These are phyloP conservation scores for Diadumene lineata DNA, from an alignment of 92 coral and sea anemone species.

Conservation along the genomic window DNA sequence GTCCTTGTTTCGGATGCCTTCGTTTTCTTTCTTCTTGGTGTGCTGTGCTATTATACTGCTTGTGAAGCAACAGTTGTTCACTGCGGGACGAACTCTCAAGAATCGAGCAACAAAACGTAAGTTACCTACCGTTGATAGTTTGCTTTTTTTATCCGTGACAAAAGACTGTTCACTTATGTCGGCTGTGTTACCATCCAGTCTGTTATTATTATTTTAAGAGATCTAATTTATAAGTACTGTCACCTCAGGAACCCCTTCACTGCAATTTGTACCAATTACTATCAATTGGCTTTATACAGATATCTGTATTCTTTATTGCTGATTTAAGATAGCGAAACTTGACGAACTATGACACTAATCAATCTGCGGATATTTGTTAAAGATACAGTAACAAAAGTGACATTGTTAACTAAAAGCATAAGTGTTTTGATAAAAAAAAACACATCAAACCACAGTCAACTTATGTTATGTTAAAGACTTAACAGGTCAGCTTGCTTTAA, in stretches of 20 bases:
- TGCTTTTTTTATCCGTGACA: background rate
- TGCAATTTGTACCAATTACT: background rate
- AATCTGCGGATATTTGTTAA: background rate
- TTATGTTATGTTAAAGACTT: background rate
- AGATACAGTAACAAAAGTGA: background rate
- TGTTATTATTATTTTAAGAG: too few relatives aligned
- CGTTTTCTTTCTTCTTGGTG: background rate
- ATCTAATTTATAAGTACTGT: background rate
- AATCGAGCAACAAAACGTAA: background rate
- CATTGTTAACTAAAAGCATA: background rate
- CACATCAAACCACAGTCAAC: background rate
- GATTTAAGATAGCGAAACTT: background rate
- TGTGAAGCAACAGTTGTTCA: background rate
- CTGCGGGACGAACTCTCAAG: background rate
- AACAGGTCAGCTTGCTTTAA: background rate
- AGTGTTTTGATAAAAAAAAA: background rate
- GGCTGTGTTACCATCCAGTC: too few relatives aligned
- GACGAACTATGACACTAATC: background rate
- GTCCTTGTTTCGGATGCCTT: background rate
- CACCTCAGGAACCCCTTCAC: background rate
- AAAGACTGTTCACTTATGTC: background rate
- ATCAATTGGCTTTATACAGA: background rate
- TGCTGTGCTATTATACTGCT: background rate
- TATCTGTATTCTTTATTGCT: background rate
- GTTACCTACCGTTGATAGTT: background rate